These are phyloP conservation scores for Telmatherina bonti DNA, from an alignment of 2,797 vertebrate genomes.

Conservation along the genomic window DNA sequence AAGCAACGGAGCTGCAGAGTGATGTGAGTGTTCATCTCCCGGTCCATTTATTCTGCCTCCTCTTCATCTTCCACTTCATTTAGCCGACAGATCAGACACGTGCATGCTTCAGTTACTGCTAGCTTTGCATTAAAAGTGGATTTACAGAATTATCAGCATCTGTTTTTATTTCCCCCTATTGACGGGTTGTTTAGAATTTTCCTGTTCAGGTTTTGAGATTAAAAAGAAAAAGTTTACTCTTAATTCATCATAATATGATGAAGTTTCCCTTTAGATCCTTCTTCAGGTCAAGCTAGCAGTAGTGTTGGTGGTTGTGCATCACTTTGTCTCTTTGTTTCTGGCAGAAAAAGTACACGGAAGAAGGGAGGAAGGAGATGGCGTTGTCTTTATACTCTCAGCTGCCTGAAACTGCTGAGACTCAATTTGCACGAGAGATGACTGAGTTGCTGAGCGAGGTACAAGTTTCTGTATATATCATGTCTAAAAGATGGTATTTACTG, in stretches of 20 bases:
- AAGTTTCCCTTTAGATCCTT: background rate
- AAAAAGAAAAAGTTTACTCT: background rate
- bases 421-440: slow-evolving; percentile 34
- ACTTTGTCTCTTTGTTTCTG: slow-evolving; percentile 4
- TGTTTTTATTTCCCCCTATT: background rate
- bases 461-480: too few species aligned
- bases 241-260: too few species aligned
- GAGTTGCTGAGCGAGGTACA: slow-evolving; percentile 67
- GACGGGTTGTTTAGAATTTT: background rate
- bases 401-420: slow-evolving; percentile 87
- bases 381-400: slow-evolving; percentile 87
- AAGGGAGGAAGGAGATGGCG: slow-evolving; percentile 70
- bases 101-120: background rate
- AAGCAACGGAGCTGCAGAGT: slow-evolving; percentile 87
- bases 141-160: background rate
- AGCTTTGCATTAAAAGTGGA: fast-evolving
- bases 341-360: slow-evolving; percentile 89
- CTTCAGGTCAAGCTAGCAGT: background rate
- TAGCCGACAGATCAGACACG: background rate
- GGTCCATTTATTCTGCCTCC: background rate
- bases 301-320: background rate
- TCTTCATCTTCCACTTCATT: background rate
- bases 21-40: slow-evolving; percentile 75
- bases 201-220: too few species aligned
- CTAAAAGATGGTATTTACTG: too few species aligned